Conservation (phyloP, 1,140 invertebrate species). For the Ctenoplectra terminalis region DNA sequence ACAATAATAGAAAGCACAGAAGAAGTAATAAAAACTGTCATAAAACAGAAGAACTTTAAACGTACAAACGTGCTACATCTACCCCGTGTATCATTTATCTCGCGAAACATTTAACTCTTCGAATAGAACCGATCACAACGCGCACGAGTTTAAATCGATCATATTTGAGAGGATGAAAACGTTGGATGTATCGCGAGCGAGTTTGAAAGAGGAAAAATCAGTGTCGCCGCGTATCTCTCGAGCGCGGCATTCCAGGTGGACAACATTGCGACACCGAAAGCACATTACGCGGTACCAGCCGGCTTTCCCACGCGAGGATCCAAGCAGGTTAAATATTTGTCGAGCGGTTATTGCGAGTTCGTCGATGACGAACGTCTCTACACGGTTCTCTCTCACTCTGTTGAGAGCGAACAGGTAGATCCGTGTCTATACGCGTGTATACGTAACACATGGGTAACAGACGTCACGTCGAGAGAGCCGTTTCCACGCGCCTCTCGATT, state of each 20-base stretch:
- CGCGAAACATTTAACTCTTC: not conserved
- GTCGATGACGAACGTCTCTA: slow-evolving; percentile 23
- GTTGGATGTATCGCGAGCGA: not conserved
- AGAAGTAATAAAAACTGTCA: too few species aligned
- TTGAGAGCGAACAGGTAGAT: too few species aligned
- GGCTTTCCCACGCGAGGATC: slow-evolving; percentile 51
- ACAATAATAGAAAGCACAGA: too few species aligned
- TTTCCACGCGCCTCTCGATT: slow-evolving; percentile 34
- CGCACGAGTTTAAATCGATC: not conserved
- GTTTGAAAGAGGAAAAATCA: not conserved
- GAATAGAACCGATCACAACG: not conserved
- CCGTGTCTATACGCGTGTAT: not conserved
- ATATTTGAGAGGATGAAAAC: not conserved
- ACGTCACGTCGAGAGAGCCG: too few species aligned
- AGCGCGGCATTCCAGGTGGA: not conserved
- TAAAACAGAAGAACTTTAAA: too few species aligned
- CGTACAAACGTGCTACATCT: too few species aligned
- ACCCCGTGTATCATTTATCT: too few species aligned
- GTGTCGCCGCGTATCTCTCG: not conserved
- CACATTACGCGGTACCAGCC: slow-evolving; percentile 35
- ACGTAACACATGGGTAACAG: not conserved
- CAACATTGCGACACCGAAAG: slow-evolving; percentile 8
- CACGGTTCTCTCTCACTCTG: not conserved
- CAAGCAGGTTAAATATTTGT: slow-evolving; percentile 59
- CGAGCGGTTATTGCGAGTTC: slow-evolving; percentile 52